Percentiles rank a stretch among this genome's conserved stretches.
Evolutionary conservation across 2,113 vertebrate genomes (phyloP).

Genomic region (Ondatra zibethicus): DNA sequence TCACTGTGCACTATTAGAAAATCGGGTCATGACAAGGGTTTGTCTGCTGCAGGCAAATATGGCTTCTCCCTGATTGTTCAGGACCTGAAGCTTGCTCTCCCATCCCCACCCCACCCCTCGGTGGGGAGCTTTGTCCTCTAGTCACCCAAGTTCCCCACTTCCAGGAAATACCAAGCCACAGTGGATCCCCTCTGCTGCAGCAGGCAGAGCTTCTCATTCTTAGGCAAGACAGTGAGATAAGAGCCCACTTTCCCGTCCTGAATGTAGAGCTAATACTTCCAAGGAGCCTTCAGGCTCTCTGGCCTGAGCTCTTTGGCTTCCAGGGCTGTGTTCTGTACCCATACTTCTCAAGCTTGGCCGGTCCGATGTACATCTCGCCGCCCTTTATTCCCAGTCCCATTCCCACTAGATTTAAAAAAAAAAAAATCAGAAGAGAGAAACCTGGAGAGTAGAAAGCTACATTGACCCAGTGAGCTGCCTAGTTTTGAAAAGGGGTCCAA

Average conservation of each 20-base stretch:
- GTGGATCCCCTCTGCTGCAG: background rate
- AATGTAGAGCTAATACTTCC: background rate
- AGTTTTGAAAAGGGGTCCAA: background rate
- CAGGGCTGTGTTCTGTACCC: background rate
- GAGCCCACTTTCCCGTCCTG: background rate
- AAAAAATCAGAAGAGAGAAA: background rate
- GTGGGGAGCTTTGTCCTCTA: too few species aligned
- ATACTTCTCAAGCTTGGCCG: background rate
- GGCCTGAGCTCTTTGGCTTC: background rate
- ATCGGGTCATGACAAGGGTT: background rate
- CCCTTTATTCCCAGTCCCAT: background rate
- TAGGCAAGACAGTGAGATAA: background rate
- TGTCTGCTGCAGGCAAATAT: background rate
- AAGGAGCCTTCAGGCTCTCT: background rate
- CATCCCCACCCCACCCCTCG: too few species aligned
- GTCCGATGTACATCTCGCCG: background rate
- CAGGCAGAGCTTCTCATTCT: background rate
- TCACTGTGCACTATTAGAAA: background rate
- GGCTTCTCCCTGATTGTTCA: background rate
- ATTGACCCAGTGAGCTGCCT: background rate
- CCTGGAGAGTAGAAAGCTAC: background rate
- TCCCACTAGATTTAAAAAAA: too few species aligned
- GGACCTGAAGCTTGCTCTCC: background rate
- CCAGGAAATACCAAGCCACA: background rate
- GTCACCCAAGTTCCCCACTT: background rate